These are phyloP conservation scores for Sycophaga agraensis DNA, from an alignment of 1,140 invertebrate species.

Conservation along the genomic window DNA sequence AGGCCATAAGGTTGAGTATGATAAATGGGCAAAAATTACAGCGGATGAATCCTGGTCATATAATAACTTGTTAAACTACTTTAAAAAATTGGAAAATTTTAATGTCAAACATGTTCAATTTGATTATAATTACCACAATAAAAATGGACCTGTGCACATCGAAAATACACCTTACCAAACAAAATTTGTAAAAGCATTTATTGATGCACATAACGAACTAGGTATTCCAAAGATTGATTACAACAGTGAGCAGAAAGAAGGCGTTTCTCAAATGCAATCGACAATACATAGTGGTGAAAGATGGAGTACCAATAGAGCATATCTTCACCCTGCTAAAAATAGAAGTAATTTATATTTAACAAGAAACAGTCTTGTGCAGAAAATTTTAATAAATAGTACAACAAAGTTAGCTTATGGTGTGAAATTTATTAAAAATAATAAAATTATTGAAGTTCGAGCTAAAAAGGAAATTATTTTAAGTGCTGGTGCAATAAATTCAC, in stretches of 20 bases:
- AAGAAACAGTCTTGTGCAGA: conserved; percentile 1
- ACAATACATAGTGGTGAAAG: conserved; percentile 64
- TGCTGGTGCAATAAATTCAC: no score
- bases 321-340: conserved; percentile 66
- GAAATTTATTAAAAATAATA: conserved; percentile 32
- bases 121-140: conserved; percentile 10
- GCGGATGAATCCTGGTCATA: conserved; percentile 64
- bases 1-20: conserved; percentile 50
- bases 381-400: no score
- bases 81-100: conserved; percentile 55
- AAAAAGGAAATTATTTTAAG: no score
- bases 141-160: neutral
- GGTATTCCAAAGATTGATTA: conserved; percentile 14
- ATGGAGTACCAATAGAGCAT: conserved; percentile 69
- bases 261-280: conserved; percentile 59
- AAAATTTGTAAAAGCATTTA: neutral
- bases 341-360: conserved; percentile 69
- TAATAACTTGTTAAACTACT: conserved; percentile 58
- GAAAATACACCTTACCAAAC: conserved; percentile 20
- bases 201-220: neutral
- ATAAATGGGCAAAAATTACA: conserved; percentile 59
- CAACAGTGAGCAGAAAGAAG: conserved; percentile 47
- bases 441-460: conserved; percentile 39
- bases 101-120: neutral
- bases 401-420: conserved; percentile 25